Evolutionary conservation across 37 sponge, comb jelly and placozoan genomes (phyloP).

Genomic region (Theonella swinhoei): DNA sequence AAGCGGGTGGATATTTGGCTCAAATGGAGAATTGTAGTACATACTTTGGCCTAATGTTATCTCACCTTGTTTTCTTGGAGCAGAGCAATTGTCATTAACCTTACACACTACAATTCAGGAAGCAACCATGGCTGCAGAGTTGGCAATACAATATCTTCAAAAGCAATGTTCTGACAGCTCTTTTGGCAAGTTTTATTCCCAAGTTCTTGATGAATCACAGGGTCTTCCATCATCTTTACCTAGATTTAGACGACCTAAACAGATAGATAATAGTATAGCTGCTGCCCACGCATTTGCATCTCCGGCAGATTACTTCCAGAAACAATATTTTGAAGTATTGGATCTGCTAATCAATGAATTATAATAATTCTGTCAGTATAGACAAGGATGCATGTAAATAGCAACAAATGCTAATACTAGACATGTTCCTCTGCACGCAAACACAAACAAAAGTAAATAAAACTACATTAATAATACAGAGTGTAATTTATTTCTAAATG

Average conservation of each 20-base stretch:
- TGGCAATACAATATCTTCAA: too few species aligned
- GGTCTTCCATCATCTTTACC: slow-evolving; percentile 4
- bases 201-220: slow-evolving; percentile 3
- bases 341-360: slow-evolving; percentile 29
- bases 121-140: slow-evolving; percentile 20
- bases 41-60: slow-evolving; percentile 47
- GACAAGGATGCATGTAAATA: too few species aligned
- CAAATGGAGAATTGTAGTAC: slow-evolving; percentile 29
- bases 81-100: slow-evolving; percentile 40
- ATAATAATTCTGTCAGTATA: too few species aligned
- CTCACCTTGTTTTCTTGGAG: slow-evolving; percentile 38
- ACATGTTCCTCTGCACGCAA: too few species aligned
- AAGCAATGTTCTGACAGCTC: neutral
- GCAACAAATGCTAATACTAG: too few species aligned
- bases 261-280: slow-evolving; percentile 9
- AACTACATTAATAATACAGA: too few species aligned
- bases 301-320: slow-evolving; percentile 38
- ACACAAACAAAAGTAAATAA: too few species aligned
- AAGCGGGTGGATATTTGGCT: slow-evolving; percentile 35
- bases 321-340: slow-evolving; percentile 67
- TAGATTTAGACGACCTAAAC: slow-evolving; percentile 29
- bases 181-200: slow-evolving; percentile 13
- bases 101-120: slow-evolving; percentile 32
- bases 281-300: slow-evolving; percentile 18
- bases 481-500: too few species aligned